Base-by-base conservation (phyloP, 2,113 vertebrate species). In the Oxyruncus cristatus region DNA sequence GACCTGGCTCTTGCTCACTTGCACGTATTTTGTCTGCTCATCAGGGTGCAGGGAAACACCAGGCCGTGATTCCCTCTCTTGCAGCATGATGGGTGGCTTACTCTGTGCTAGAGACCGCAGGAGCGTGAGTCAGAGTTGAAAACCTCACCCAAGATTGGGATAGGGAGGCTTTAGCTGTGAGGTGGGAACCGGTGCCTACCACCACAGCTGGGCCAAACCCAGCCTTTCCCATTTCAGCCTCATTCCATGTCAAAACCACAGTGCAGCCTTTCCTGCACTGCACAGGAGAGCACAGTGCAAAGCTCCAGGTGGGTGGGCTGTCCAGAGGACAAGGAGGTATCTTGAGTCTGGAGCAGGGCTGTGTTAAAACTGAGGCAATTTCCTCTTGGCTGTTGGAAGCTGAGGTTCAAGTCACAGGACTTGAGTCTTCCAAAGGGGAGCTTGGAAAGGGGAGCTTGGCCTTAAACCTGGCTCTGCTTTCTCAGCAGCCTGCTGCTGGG, bases 271-370 rank as follows among this genome's bases (percentile, higher is more conserved):
- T 75, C 78, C 91, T 52, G 73, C 27, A 3, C 24, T 30, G 70
- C 74, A 46, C 62, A 68, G 78, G 41, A 70, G 67, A 88, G 71
- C 78, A 65, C 88, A 89, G 81, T 56, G 71, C 16, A 52, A 56
- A 72, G 24, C 78, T 91, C 42, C 68, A 71, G 62, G 49, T 90
- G 92, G 76, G 95, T 92, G 91, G 94, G 92, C 93, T 96, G 50
- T 33, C 53, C 46, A 27, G 59, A 86, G 71, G 39, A 61, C 50
- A 35, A 42, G 75, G 83, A 96, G 3, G 27, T 28, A 24, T 73
- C 47, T 71, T 13, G 6, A 23, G 12, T 30, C 9, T 65, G 41
- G 37, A 44, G 21, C 52, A 53, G 65, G 33, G 26, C 32, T 39
- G 12, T 72, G 37, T 61, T 58, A 44, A 35, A 68, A 7, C n/a